phyloP scores from a whole-genome alignment of 2,113 vertebrate species.

The Epinephelus cyanopodus region DNA sequence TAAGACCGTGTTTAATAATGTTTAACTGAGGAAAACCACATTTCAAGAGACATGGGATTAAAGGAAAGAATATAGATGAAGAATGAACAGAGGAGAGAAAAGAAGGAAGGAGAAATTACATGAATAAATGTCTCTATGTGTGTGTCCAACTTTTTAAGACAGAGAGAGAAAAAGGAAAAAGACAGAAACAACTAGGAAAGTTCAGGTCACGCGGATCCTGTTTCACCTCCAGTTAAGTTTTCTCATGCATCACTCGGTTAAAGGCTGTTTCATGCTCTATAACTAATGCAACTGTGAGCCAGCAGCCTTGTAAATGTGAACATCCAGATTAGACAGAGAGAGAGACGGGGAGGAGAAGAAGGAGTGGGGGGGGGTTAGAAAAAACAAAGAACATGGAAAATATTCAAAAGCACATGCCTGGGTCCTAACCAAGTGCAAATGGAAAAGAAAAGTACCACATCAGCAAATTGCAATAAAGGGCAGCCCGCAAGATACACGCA shows the following conservation, averaged over 20 bases:
- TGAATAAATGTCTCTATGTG: constrained; percentile 7
- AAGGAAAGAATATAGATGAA: neutral
- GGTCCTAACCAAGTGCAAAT: constrained; percentile 75
- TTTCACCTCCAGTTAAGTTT: constrained; percentile 73
- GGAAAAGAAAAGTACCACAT: constrained; percentile 82
- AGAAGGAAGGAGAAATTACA: neutral
- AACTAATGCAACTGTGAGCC: constrained; percentile 62
- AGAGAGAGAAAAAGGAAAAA: constrained; percentile 5
- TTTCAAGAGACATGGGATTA: constrained; percentile 28
- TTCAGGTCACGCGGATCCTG: constrained; percentile 58
- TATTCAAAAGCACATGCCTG: constrained; percentile 73
- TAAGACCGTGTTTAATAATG: constrained; percentile 39
- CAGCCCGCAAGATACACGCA: constrained; percentile 77
- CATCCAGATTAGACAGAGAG: constrained; percentile 40
- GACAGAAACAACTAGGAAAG: constrained; percentile 18
- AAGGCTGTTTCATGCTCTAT: constrained; percentile 73
- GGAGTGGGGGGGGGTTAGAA: constrained; percentile 15
- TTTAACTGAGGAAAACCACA: constrained; percentile 37
- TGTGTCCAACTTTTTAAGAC: constrained; percentile 33
- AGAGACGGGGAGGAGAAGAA: constrained; percentile 16
- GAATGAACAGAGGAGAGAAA: constrained; percentile 1
- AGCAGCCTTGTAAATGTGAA: constrained; percentile 69
- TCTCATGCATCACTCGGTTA: constrained; percentile 63
- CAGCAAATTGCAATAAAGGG: constrained; percentile 80
- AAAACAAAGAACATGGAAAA: constrained; percentile 76